These are phyloP conservation scores for Anser brachyrhynchus DNA, from an alignment of 2,113 vertebrate species.

Conservation along the genomic window DNA sequence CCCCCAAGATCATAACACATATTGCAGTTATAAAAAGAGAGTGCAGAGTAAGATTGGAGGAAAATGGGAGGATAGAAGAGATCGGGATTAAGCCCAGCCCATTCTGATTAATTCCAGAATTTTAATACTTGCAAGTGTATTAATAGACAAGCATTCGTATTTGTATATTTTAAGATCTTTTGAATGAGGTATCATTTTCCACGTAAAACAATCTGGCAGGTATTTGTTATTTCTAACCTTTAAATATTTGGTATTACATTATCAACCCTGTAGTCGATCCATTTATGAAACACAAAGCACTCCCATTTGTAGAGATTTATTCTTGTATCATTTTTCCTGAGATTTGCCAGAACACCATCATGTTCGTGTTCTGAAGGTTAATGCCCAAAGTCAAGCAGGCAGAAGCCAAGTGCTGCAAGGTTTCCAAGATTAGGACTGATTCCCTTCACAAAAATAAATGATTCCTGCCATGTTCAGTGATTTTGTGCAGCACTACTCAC, in stretches of 20 bases:
- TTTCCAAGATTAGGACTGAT: constrained; percentile 85
- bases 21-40: constrained; percentile 24
- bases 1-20: neutral
- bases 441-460: constrained; percentile 85
- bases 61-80: constrained; percentile 13
- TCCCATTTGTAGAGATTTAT: constrained; percentile 77
- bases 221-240: constrained; percentile 72
- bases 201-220: constrained; percentile 47
- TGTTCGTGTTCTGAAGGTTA: constrained; percentile 85
- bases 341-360: constrained; percentile 74
- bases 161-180: constrained; percentile 53
- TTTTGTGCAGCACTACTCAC: constrained; percentile 83
- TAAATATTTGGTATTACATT: constrained; percentile 71
- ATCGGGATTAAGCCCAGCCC: constrained; percentile 15
- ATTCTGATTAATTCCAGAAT: constrained; percentile 54
- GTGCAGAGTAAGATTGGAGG: neutral
- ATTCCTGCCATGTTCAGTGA: constrained; percentile 86
- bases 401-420: constrained; percentile 83
- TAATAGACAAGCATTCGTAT: constrained; percentile 29
- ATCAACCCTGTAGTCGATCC: constrained; percentile 55
- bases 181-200: constrained; percentile 65
- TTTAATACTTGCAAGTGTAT: constrained; percentile 43
- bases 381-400: constrained; percentile 84
- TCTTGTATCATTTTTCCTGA: constrained; percentile 66
- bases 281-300: constrained; percentile 73